A percentile compares a stretch with the other conserved stretches of the same genome.
Conservation (phyloP, 2,797 vertebrate species). For the Myotis myotis region DNA sequence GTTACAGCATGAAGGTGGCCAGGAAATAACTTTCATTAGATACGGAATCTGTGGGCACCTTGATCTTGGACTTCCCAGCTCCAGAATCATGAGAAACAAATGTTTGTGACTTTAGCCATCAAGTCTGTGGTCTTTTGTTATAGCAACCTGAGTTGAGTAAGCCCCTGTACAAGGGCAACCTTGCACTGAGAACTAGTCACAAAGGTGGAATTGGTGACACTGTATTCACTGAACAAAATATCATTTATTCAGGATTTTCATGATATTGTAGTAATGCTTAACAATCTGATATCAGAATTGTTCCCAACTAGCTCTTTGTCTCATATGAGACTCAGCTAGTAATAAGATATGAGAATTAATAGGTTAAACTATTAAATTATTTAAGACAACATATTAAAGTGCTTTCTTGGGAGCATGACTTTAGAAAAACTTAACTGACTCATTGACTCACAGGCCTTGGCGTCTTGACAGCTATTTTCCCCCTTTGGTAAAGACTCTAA, state of each 20-base stretch:
- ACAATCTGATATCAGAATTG: neutral
- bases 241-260: neutral
- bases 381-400: neutral
- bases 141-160: neutral
- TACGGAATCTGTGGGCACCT: neutral
- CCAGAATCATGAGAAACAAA: neutral
- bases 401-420: slow-evolving; percentile 28
- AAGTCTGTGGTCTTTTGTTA: neutral
- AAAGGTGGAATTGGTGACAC: neutral
- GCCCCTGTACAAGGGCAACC: neutral
- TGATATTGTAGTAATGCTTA: neutral
- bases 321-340: neutral
- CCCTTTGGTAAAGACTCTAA: slow-evolving; percentile 28
- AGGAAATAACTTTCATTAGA: neutral
- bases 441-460: slow-evolving; percentile 31
- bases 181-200: neutral
- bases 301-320: neutral
- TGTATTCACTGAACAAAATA: neutral
- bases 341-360: neutral
- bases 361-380: neutral
- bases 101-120: neutral
- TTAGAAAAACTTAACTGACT: slow-evolving; percentile 29
- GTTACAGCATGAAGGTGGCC: neutral
- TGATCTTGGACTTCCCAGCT: neutral
- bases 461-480: neutral